phyloP scores from a whole-genome alignment of 1,140 invertebrate species.

The Colletes gigas region DNA sequence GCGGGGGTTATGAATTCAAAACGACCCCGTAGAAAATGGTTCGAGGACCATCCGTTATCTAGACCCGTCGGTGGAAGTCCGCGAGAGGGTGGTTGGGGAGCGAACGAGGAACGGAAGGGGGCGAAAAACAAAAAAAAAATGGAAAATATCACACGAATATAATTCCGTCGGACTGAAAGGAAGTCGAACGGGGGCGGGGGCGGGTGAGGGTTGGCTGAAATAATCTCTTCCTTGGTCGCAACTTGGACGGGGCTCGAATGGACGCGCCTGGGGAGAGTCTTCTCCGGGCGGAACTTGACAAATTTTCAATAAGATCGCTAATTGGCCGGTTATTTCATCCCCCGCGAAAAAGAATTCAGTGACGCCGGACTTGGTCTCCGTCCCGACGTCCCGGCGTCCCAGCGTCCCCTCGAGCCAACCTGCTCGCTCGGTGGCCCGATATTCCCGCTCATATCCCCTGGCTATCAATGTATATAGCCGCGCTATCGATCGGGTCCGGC shows the following conservation, averaged over 20 bases:
- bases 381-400: slow-evolving; percentile 10
- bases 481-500: slow-evolving; percentile 53
- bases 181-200: neutral
- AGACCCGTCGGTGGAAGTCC: neutral
- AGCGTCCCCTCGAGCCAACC: neutral
- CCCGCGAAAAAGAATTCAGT: slow-evolving; percentile 55
- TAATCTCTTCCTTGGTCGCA: slow-evolving; percentile 50
- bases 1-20: neutral
- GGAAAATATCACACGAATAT: slow-evolving; percentile 41
- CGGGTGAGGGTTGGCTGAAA: slow-evolving; percentile 29
- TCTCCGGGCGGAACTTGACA: slow-evolving; percentile 60
- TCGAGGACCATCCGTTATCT: neutral
- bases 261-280: slow-evolving; percentile 20
- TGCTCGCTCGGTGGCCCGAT: slow-evolving; percentile 23
- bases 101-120: neutral
- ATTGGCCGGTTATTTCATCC: slow-evolving; percentile 68
- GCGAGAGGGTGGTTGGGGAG: neutral
- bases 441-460: slow-evolving; percentile 47
- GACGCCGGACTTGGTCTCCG: slow-evolving; percentile 47
- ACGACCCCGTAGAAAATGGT: slow-evolving; percentile 1
- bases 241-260: slow-evolving; percentile 23
- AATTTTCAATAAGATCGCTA: slow-evolving; percentile 69
- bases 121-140: neutral
- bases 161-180: slow-evolving; percentile 36
- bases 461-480: slow-evolving; percentile 56